Conservation (phyloP, 2,888 invertebrate genomes). For the Prostheceraeus crozeri region DNA sequence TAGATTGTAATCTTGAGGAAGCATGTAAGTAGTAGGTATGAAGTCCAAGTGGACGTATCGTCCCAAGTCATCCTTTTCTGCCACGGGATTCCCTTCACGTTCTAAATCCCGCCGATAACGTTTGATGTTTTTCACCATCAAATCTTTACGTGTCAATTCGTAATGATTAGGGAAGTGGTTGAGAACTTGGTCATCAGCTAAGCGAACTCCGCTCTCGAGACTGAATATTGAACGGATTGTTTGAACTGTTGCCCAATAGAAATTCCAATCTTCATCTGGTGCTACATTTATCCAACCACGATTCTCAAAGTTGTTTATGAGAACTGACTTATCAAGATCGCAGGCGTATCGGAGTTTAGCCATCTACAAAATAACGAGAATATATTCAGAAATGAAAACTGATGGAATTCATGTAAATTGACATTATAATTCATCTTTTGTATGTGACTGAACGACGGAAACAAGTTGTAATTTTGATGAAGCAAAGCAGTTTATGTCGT, state of each 20-base stretch:
- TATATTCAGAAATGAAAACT: too few species aligned
- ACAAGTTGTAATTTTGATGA: too few species aligned
- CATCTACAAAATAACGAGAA: too few species aligned
- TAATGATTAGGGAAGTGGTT: slow-evolving; percentile 95
- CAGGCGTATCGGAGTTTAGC: slow-evolving; percentile 59
- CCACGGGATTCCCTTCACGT: slow-evolving; percentile 75
- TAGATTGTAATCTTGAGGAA: slow-evolving; percentile 91
- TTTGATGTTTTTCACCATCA: slow-evolving; percentile 89
- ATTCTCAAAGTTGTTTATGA: slow-evolving; percentile 81
- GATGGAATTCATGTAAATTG: too few species aligned
- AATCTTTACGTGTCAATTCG: slow-evolving; percentile 86
- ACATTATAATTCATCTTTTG: too few species aligned
- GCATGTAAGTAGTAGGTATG: slow-evolving; percentile 81
- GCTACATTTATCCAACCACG: slow-evolving; percentile 79
- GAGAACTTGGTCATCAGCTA: slow-evolving; percentile 76
- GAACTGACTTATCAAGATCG: slow-evolving; percentile 85
- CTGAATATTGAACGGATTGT: slow-evolving; percentile 84
- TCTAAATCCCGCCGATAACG: slow-evolving; percentile 84
- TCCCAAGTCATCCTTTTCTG: slow-evolving; percentile 68
- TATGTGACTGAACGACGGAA: too few species aligned
- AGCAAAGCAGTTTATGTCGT: too few species aligned
- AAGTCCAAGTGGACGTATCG: slow-evolving; percentile 64
- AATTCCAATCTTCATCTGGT: slow-evolving; percentile 87
- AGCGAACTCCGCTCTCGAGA: slow-evolving; percentile 79
- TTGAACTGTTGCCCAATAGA: slow-evolving; percentile 83